These are phyloP conservation scores for Notolepis coatsorum DNA, from an alignment of 2,797 vertebrate genomes.

Conservation along the genomic window DNA sequence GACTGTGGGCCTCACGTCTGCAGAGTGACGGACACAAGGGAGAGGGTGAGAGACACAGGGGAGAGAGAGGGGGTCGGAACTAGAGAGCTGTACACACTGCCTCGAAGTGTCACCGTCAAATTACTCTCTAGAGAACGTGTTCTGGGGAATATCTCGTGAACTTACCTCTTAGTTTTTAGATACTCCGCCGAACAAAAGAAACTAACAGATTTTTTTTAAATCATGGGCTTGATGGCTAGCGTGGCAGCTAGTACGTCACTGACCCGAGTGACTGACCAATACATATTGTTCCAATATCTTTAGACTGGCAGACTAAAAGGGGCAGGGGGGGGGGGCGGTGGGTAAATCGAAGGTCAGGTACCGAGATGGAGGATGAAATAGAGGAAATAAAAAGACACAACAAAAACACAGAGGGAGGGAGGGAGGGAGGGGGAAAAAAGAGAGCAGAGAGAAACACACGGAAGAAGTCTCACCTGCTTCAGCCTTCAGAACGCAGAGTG, in stretches of 20 bases:
- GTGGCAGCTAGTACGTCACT: too few species aligned
- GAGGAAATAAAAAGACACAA: neutral
- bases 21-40: slow-evolving; percentile 4
- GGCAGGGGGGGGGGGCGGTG: neutral
- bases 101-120: neutral
- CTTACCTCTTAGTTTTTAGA: slow-evolving; percentile 49
- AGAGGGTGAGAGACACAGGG: slow-evolving; percentile 4
- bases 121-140: neutral
- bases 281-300: neutral
- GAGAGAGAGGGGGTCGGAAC: neutral
- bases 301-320: neutral
- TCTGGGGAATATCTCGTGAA: slow-evolving; percentile 1
- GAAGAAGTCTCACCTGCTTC: slow-evolving; percentile 55
- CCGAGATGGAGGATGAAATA: neutral
- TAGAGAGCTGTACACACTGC: neutral
- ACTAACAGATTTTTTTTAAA: too few species aligned
- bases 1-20: slow-evolving; percentile 44
- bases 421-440: neutral
- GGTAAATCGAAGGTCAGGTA: neutral
- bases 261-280: too few species aligned
- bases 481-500: slow-evolving; percentile 84
- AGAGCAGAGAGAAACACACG: neutral
- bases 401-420: neutral
- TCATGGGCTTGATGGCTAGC: too few species aligned
- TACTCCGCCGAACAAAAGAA: neutral